Evolutionary conservation across 1,140 invertebrate species (phyloP).

Genomic region (Macrotrachela quadricornifera): DNA sequence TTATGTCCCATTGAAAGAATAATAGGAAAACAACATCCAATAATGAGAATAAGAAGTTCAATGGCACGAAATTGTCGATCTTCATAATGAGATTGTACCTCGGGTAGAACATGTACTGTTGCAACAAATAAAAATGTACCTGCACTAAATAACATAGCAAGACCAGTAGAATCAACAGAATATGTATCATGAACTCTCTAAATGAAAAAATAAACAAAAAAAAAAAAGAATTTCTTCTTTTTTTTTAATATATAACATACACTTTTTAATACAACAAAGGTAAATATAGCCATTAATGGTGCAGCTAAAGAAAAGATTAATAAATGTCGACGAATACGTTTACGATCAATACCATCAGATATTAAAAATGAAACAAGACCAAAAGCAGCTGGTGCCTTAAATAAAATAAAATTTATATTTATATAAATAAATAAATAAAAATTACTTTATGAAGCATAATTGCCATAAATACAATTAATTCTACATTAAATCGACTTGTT

Average conservation of each 20-base stretch:
- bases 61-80: constrained; percentile 29
- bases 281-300: constrained; percentile 65
- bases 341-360: constrained; percentile 73
- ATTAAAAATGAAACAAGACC: constrained; percentile 85
- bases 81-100: constrained; percentile 43
- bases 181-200: constrained; percentile 35
- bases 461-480: constrained; percentile 82
- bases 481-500: constrained; percentile 76
- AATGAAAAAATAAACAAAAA: constrained; percentile 22
- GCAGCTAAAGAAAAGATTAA: constrained; percentile 80
- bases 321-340: constrained; percentile 63
- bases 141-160: constrained; percentile 92
- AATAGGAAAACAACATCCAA: constrained; percentile 61
- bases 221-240: constrained; percentile 7
- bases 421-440: background rate
- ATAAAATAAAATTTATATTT: constrained; percentile 9
- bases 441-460: constrained; percentile 91
- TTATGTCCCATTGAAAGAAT: constrained; percentile 71
- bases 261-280: constrained; percentile 52
- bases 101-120: constrained; percentile 87
- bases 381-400: constrained; percentile 79
- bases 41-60: constrained; percentile 58
- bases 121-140: constrained; percentile 96
- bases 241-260: background rate
- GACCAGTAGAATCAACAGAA: constrained; percentile 65